Base-by-base conservation (phyloP, 2,888 invertebrate species). In the Artemia sinica region DNA sequence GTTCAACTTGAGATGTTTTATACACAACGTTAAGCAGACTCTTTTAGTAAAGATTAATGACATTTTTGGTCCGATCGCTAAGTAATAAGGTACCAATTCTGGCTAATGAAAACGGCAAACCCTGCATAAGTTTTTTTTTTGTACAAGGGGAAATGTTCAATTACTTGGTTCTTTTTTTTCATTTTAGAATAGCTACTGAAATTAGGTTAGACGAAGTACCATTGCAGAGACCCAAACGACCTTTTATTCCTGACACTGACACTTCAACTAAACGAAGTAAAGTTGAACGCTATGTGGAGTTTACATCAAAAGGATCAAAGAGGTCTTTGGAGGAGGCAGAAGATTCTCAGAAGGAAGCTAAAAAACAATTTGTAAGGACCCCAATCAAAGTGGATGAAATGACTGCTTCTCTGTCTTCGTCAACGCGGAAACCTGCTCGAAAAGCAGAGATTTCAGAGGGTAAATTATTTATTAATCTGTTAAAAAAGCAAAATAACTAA, bases 271-370 rank as follows among this genome's bases (percentile, higher is more conserved):
- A 58, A 18, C 58, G 58, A 14, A 18, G 58, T 14, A 58, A 58
- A 58, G n/a, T 14, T 58, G 58, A 58, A 58, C n/a, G 18, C n/a
- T 58, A 58, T 58, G 58, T 58, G n/a, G 58, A 58, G 58, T 58
- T 58, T 58, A 58, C 18, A 18, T n/a, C 14, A 7, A 58, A 18
- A 58, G 58, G 14, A 58, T 58, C 58, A 8, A 58, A 58, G 18
- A 8, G 58, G 58, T n/a, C 58, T n/a, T 58, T 58, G 18, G 58
- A 58, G 18, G 58, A 58, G 18, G n/a, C 58, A 14, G 58, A 58
- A 18, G 14, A n/a, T 8, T n/a, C 14, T 8, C 58, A 58, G n/a
- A 28, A 28, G 28, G n/a, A n/a, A 58, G 58, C 58, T 10, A 58
- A 58, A 18, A 58, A 58, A 18, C 58, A 58, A 58, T 58, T 58